phyloP scores from a whole-genome alignment of 1,140 invertebrate genomes.

The Pomacea maculata region DNA sequence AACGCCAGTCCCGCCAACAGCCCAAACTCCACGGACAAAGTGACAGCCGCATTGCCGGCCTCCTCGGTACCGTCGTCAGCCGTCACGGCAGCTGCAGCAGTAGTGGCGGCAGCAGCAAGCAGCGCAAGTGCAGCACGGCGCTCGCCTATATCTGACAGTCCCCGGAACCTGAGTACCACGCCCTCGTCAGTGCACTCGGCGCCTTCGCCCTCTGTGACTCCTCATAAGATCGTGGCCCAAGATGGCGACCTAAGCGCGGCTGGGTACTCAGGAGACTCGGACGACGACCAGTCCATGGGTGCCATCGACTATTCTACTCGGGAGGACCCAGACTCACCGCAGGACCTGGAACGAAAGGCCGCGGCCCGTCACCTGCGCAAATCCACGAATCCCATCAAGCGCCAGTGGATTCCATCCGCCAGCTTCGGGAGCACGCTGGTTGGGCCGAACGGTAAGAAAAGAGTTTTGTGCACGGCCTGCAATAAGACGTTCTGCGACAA shows the following conservation, averaged over 20 bases:
- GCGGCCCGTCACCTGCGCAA: slow-evolving; percentile 73
- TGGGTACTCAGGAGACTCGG: slow-evolving; percentile 11
- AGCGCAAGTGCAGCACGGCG: not conserved
- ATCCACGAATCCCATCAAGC: slow-evolving; percentile 86
- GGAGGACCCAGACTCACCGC: slow-evolving; percentile 15
- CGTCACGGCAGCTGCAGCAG: not conserved
- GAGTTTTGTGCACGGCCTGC: slow-evolving; percentile 98
- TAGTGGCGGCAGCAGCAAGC: slow-evolving; percentile 13
- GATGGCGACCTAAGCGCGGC: slow-evolving; percentile 8
- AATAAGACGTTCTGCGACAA: slow-evolving; percentile 99
- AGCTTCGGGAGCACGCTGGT: slow-evolving; percentile 61
- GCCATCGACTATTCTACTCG: slow-evolving; percentile 35
- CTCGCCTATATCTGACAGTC: slow-evolving; percentile 54
- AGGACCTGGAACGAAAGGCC: slow-evolving; percentile 28
- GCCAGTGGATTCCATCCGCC: slow-evolving; percentile 84
- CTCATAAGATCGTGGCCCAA: not conserved
- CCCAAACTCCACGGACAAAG: slow-evolving; percentile 33
- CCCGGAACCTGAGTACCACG: slow-evolving; percentile 55
- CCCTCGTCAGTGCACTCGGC: slow-evolving; percentile 48
- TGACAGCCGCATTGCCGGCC: not conserved
- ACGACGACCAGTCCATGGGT: slow-evolving; percentile 26
- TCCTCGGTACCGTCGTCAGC: slow-evolving; percentile 9
- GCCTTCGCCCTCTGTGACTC: slow-evolving; percentile 24
- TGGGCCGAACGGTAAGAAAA: slow-evolving; percentile 73
- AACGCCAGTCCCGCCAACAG: slow-evolving; percentile 63